A percentile compares a stretch with the other conserved stretches of the same genome.
Conservation (phyloP, 2,113 vertebrate genomes). For the Platysternon megacephalum region DNA sequence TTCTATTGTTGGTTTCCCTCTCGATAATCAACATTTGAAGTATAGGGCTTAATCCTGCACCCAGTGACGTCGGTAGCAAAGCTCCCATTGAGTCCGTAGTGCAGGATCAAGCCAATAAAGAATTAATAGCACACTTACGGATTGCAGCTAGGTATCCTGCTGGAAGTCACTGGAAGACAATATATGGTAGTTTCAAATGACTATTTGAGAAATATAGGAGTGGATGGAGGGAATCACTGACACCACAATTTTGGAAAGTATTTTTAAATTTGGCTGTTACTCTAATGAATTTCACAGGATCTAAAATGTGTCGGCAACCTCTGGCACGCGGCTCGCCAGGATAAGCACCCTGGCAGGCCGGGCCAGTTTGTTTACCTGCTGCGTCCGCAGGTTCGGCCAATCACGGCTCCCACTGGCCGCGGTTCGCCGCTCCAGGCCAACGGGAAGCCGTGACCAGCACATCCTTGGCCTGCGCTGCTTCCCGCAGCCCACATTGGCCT, state of each 20-base stretch:
- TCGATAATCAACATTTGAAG: not conserved
- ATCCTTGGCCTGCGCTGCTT: no score
- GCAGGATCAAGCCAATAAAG: not conserved
- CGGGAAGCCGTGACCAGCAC: no score
- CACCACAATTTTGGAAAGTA: slow-evolving; percentile 15
- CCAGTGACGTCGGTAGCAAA: not conserved
- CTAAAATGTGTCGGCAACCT: not conserved
- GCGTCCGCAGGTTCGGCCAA: no score
- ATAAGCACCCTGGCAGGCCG: no score
- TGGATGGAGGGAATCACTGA: not conserved
- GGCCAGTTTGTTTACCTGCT: no score
- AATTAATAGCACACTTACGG: slow-evolving; percentile 1
- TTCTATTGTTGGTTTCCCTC: not conserved
- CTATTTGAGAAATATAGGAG: slow-evolving; percentile 1
- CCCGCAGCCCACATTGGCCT: no score
- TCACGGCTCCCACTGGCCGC: no score
- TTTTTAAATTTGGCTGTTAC: slow-evolving; percentile 15
- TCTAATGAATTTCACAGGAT: not conserved
- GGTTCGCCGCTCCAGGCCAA: no score
- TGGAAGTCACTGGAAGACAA: not conserved
- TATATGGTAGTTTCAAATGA: not conserved
- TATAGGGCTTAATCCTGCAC: not conserved
- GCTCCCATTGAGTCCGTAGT: fast-evolving
- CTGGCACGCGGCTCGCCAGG: no score
- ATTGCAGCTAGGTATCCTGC: not conserved